These are phyloP conservation scores for Petrocephalus zakoni DNA, from an alignment of 2,113 vertebrate genomes.

Conservation along the genomic window DNA sequence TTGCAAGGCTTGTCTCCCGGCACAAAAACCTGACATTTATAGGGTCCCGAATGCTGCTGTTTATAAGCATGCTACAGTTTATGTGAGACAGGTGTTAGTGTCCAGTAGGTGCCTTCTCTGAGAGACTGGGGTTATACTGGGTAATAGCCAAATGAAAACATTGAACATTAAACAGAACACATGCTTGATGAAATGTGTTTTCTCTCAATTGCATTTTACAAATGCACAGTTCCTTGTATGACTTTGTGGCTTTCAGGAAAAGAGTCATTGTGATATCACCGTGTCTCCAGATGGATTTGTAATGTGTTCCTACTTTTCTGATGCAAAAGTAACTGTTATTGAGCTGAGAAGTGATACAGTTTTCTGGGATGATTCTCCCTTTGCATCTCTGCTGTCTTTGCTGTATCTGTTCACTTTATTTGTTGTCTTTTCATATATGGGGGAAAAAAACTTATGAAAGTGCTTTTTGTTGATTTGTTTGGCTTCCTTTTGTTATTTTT, in stretches of 20 bases:
- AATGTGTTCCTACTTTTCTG: constrained; percentile 3
- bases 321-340: neutral
- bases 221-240: constrained; percentile 14
- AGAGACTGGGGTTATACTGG: constrained; percentile 29
- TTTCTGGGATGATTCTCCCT: neutral
- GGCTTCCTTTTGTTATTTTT: neutral
- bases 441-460: neutral
- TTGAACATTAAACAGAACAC: constrained; percentile 16
- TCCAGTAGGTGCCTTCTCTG: constrained; percentile 51
- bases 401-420: constrained; percentile 1
- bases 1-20: constrained; percentile 4
- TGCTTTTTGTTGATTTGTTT: neutral
- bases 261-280: neutral
- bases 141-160: constrained; percentile 8
- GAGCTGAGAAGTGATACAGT: neutral
- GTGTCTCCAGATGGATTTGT: neutral
- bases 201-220: constrained; percentile 27
- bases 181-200: constrained; percentile 22
- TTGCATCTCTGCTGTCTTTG: neutral
- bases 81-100: constrained; percentile 33
- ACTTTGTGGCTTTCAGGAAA: constrained; percentile 14
- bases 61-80: constrained; percentile 27
- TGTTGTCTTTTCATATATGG: constrained; percentile 10
- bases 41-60: constrained; percentile 14
- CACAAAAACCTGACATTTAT: constrained; percentile 16